These are phyloP conservation scores for Porphyrio hochstetteri DNA, from an alignment of 2,113 vertebrate genomes.

Conservation along the genomic window DNA sequence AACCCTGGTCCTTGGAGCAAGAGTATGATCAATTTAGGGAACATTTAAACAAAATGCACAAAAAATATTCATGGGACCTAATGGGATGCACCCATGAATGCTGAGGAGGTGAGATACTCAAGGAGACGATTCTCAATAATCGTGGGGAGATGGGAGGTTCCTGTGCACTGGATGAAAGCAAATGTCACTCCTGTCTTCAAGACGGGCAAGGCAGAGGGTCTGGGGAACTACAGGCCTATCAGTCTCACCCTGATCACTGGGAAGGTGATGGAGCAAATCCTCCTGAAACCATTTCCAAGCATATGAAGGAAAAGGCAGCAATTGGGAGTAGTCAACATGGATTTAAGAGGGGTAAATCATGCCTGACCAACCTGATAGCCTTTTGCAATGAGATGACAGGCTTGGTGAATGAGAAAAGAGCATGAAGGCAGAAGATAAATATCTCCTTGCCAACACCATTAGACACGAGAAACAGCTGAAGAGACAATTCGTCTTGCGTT, in stretches of 20 bases:
- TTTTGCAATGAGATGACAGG: background rate
- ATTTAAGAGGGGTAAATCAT: background rate
- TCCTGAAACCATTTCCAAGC: background rate
- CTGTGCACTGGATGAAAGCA: background rate
- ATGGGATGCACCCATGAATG: background rate
- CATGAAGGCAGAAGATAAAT: background rate
- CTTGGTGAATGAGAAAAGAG: background rate
- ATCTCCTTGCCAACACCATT: background rate
- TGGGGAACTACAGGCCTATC: background rate
- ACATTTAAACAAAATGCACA: background rate
- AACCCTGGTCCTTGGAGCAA: background rate
- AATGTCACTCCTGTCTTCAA: background rate
- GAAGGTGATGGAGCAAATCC: background rate
- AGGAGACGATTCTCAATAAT: fast-evolving
- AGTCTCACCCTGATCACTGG: background rate
- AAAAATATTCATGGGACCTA: background rate
- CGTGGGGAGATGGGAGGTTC: too few species aligned
- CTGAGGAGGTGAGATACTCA: background rate
- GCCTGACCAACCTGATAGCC: background rate
- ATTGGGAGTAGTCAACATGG: background rate
- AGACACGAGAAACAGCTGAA: background rate
- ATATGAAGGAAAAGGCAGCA: background rate
- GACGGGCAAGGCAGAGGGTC: background rate
- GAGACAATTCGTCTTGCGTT: background rate
- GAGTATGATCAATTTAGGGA: background rate